Evolutionary conservation across 2,797 vertebrate species (phyloP).

Genomic region (Sebastes nivosus): DNA sequence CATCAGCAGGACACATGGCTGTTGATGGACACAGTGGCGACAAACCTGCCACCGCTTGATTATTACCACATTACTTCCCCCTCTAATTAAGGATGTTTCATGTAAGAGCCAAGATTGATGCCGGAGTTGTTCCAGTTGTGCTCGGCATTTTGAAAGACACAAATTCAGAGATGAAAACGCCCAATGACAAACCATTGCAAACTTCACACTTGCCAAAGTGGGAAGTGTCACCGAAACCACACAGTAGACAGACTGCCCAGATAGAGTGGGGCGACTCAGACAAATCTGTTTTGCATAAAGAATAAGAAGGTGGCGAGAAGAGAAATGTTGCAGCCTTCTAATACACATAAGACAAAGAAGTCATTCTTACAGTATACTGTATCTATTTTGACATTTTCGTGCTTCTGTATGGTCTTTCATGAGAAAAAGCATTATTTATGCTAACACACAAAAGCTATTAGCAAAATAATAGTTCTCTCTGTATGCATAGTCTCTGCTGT

Average conservation of each 20-base stretch:
- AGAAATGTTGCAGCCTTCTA: constrained; percentile 20
- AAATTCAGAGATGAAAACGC: constrained; percentile 28
- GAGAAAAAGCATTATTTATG: constrained; percentile 8
- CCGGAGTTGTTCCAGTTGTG: constrained; percentile 20
- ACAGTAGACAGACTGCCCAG: constrained; percentile 39
- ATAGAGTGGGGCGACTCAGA: constrained; percentile 34
- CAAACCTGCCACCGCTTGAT: constrained; percentile 47
- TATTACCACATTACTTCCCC: constrained; percentile 13
- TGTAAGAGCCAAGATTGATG: constrained; percentile 16
- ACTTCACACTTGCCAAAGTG: constrained; percentile 43
- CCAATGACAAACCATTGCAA: constrained; percentile 43
- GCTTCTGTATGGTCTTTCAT: background rate
- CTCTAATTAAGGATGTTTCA: constrained; percentile 51
- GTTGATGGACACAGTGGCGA: constrained; percentile 15
- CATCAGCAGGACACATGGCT: constrained; percentile 21
- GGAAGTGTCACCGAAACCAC: constrained; percentile 55
- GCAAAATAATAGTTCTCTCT: constrained; percentile 40
- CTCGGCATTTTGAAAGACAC: constrained; percentile 26
- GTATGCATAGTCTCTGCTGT: constrained; percentile 30
- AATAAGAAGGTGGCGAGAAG: constrained; percentile 35
- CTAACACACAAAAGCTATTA: constrained; percentile 34
- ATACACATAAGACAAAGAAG: constrained; percentile 13
- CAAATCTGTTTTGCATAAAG: constrained; percentile 67
- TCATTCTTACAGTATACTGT: background rate
- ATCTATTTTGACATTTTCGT: background rate